These are phyloP conservation scores for Lipophrys pholis DNA, from an alignment of 2,113 vertebrate genomes.

Conservation along the genomic window DNA sequence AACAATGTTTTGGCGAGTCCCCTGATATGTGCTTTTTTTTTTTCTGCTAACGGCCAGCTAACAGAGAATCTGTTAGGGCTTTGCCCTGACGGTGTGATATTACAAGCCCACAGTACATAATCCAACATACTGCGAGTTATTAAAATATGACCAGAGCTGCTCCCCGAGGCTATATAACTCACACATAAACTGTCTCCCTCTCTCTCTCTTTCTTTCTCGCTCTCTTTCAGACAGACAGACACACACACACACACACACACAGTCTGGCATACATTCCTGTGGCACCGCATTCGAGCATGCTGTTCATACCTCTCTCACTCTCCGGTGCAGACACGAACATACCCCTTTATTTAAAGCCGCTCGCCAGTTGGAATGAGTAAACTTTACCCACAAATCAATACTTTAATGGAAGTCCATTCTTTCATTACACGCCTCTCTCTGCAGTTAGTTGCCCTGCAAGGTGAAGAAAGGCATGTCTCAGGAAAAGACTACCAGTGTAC, in stretches of 20 bases:
- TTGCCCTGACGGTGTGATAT: conserved; percentile 76
- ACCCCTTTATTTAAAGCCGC: conserved; percentile 57
- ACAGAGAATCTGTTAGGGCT: conserved; percentile 72
- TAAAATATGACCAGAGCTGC: conserved; percentile 81
- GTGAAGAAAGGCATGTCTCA: conserved; percentile 32
- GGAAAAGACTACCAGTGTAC: conserved; percentile 16
- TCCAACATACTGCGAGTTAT: conserved; percentile 78
- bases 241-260: conserved; percentile 14
- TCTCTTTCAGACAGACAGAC: background rate
- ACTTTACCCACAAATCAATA: conserved; percentile 55
- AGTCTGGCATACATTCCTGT: conserved; percentile 61
- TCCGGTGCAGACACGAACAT: conserved; percentile 33
- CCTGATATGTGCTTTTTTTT: conserved; percentile 60
- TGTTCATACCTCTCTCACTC: conserved; percentile 34
- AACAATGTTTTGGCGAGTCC: conserved; percentile 79
- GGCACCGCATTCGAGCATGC: conserved; percentile 47
- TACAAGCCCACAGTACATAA: conserved; percentile 79
- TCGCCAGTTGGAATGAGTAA: conserved; percentile 18
- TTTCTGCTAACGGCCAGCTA: conserved; percentile 61
- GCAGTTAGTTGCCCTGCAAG: conserved; percentile 34
- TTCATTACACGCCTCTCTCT: conserved; percentile 38
- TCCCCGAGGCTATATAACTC: conserved; percentile 72
- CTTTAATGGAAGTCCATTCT: conserved; percentile 55
- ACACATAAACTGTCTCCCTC: conserved; percentile 54
- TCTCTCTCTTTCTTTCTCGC: background rate